A percentile compares a stretch with the other conserved stretches of the same genome.
These are phyloP conservation scores for Heliconius hermathena DNA, from an alignment of 1,140 invertebrate species.

Conservation along the genomic window DNA sequence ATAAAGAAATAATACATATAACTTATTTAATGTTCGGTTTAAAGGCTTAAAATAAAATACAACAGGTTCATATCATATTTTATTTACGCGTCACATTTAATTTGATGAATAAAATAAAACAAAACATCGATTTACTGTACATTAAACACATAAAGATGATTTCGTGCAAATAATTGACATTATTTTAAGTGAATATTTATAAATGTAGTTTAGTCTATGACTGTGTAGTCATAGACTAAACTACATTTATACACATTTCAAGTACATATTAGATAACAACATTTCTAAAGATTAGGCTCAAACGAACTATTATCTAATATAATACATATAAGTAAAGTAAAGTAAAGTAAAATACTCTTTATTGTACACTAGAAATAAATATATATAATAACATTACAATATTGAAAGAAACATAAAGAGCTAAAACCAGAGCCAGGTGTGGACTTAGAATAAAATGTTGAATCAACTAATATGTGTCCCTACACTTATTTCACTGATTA, in stretches of 20 bases:
- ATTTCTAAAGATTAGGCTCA: not conserved
- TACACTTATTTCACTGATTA: too few relatives aligned
- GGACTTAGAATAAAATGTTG: too few relatives aligned
- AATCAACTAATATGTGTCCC: too few relatives aligned
- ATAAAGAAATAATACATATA: too few relatives aligned
- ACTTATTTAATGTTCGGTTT: too few relatives aligned
- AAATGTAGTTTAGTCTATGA: too few relatives aligned
- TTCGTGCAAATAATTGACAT: constrained; percentile 76
- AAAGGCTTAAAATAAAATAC: constrained; percentile 34
- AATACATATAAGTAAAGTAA: not conserved
- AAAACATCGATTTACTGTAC: constrained; percentile 67
- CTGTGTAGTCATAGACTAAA: too few relatives aligned
- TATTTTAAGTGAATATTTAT: constrained; percentile 66
- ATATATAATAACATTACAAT: too few relatives aligned
- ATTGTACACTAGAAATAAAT: not conserved
- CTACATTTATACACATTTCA: too few relatives aligned
- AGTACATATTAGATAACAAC: constrained; percentile 30
- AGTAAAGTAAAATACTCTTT: not conserved
- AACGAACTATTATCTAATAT: not conserved
- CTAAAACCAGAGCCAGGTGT: too few relatives aligned
- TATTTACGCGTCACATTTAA: constrained; percentile 76
- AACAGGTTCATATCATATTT: constrained; percentile 56
- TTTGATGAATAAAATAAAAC: constrained; percentile 64
- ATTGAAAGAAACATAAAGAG: too few relatives aligned
- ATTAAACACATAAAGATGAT: constrained; percentile 70